These are phyloP conservation scores for Onychomys arenicola DNA, from an alignment of 2,797 vertebrate genomes.

Conservation along the genomic window DNA sequence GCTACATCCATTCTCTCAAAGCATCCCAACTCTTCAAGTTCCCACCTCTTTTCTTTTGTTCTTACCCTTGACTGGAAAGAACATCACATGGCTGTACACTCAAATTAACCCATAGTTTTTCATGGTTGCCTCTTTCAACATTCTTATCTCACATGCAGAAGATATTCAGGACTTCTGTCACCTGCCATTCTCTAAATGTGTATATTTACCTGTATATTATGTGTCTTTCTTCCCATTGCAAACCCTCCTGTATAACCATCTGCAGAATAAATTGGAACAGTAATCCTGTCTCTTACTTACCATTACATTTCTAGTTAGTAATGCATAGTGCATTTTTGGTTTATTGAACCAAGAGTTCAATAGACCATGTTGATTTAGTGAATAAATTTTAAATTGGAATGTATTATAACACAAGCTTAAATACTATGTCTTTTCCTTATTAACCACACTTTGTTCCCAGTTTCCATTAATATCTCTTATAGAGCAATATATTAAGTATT, in stretches of 20 bases:
- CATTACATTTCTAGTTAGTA: background rate
- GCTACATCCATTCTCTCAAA: background rate
- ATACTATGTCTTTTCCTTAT: background rate
- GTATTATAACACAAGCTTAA: background rate
- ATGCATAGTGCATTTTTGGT: background rate
- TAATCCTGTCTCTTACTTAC: background rate
- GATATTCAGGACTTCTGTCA: background rate
- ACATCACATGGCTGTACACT: background rate
- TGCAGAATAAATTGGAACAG: background rate
- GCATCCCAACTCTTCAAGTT: background rate
- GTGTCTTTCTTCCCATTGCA: background rate
- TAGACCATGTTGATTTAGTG: background rate
- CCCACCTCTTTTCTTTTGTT: accelerated
- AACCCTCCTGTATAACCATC: background rate
- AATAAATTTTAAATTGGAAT: conserved; percentile 15
- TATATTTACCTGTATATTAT: background rate
- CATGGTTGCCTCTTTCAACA: background rate
- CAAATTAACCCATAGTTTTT: background rate
- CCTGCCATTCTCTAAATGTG: background rate
- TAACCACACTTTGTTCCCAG: background rate
- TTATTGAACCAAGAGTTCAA: background rate
- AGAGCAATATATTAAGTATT: background rate
- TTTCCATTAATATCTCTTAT: background rate
- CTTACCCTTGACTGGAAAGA: background rate
- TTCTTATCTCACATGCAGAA: background rate